A percentile compares a stretch with the other conserved stretches of the same genome.
Conservation (phyloP, 2,888 invertebrate genomes). For the Drosophila aldrichi region DNA sequence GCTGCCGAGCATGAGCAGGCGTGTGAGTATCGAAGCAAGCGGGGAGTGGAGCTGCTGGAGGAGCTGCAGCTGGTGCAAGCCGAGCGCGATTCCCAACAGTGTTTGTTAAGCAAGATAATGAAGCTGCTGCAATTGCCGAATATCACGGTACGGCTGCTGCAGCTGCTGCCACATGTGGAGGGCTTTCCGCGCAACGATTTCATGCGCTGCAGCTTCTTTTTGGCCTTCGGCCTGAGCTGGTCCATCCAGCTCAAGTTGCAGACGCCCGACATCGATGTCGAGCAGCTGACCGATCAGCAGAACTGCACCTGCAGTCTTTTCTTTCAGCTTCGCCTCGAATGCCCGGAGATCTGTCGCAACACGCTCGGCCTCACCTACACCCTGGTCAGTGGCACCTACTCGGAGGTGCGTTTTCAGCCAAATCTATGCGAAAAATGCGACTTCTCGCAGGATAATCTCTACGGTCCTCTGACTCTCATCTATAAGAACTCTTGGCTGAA, state of each 20-base stretch:
- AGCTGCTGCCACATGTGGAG: slow-evolving; percentile 2
- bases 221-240: slow-evolving; percentile 32
- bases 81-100: background rate
- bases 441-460: background rate
- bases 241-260: slow-evolving; percentile 32
- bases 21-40: slow-evolving; percentile 25
- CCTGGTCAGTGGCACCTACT: slow-evolving; percentile 27
- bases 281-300: background rate
- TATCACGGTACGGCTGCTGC: slow-evolving; percentile 34
- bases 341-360: rapidly evolving
- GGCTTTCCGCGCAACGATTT: slow-evolving; percentile 19
- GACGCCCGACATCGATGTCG: background rate
- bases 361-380: slow-evolving; percentile 30
- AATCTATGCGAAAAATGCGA: slow-evolving; percentile 46
- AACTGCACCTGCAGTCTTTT: slow-evolving; percentile 2
- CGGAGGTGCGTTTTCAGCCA: slow-evolving; percentile 37
- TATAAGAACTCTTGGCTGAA: slow-evolving; percentile 28
- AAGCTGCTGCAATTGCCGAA: slow-evolving; percentile 25
- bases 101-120: slow-evolving; percentile 3
- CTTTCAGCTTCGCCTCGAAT: slow-evolving; percentile 28
- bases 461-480: slow-evolving; percentile 21
- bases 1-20: slow-evolving; percentile 3
- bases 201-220: background rate
- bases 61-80: slow-evolving; percentile 1
- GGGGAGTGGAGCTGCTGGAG: slow-evolving; percentile 30